Base-by-base conservation (phyloP, 2,888 invertebrate genomes). In the Cylloceria caligata region DNA sequence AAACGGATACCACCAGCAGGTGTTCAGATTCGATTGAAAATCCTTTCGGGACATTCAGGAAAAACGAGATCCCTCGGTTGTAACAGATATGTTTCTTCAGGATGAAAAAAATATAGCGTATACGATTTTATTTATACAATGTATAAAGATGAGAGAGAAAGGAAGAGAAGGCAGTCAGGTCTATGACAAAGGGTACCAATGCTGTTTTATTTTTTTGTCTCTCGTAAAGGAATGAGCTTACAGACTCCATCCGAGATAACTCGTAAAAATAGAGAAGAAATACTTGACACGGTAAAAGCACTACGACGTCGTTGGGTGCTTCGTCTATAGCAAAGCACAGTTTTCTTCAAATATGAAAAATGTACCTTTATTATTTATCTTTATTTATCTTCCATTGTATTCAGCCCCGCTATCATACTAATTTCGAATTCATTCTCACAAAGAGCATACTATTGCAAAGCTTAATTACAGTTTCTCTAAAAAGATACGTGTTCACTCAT, bases 201-300 rank as follows among this genome's bases (percentile, higher is more conserved):
- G 21, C 11, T 7, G 42, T 76, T 76, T 76, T 60, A 57, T 45
- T 16, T 45, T 16, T 76, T 60, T 68, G 11, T 55, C 36, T 52
- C 19, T 16, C 5, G n/a, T 11, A 34, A 60, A 36, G 68, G 52
- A 42, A 24, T 55, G 16, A 42, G 13, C 21, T 42, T n/a, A n/a
- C 6, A 19, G 55, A 2, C 7, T 11, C 16, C 0, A 34, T 49
- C 39, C 62, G 39, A 52, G 36, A 69, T 73, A 24, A 47, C 47
- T 77, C 62, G 69, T 52, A 69, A 77, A 77, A 62, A 64, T 52
- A 64, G 21, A 62, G 21, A 36, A 27, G n/a, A 60, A 57, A 57
- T 39, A 72, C 78, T 78, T 47, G 78, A 65, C 57, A 47, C 55
- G 45, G 24, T 30, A 57, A 57, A 42, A 16, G 24, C 5, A 36